Evolutionary conservation across 2,113 vertebrate genomes (phyloP), one percentile per base, ranked within the genome.

Genomic region (Saccopteryx bilineata): DNA sequence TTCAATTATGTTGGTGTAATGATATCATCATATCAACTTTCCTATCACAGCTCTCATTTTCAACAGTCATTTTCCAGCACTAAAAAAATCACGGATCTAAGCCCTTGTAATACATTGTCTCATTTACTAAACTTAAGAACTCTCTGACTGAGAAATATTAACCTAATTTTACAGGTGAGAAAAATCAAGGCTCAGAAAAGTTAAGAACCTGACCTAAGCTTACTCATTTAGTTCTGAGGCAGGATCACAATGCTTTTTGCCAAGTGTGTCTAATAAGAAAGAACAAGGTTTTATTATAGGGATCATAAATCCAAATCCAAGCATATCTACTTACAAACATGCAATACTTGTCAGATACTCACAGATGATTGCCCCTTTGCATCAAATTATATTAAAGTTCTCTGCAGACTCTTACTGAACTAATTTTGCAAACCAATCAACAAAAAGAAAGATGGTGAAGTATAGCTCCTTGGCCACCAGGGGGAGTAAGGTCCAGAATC

Each of bases 361-460:
- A 85, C 6, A 74, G 28, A 78, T 52, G 18, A 66, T n/a, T 94
- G 31, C 68, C 6, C 78, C 26, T 87, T 84, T 74, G 14, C 14
- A 54, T 63, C 46, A 90, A 71, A 71, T 26, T 93, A 80, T 90
- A 81, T 60, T 74, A 52, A 72, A 92, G 76, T 76, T 84, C 7
- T 80, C 94, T 80, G 68, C 78, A 46, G n/a, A 39, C 60, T 88
- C 7, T 86, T 31, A n/a, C 50, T 74, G 24, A 95, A 94, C 5
- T 12, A 74, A 74, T 39, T 92, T 85, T 93, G 48, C 31, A 74
- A 90, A 33, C 31, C 15, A n/a, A 33, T 5, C 19, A 68, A 58
- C 12, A 6, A 24, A 65, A 91, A 48, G 17, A 74, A 76, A 14
- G 39, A 56, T 92, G 18, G 26, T 87, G 83, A 94, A 86, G 17